Evolutionary conservation across 1,140 invertebrate species (phyloP).

Genomic region (Bombus haemorrhoidalis): DNA sequence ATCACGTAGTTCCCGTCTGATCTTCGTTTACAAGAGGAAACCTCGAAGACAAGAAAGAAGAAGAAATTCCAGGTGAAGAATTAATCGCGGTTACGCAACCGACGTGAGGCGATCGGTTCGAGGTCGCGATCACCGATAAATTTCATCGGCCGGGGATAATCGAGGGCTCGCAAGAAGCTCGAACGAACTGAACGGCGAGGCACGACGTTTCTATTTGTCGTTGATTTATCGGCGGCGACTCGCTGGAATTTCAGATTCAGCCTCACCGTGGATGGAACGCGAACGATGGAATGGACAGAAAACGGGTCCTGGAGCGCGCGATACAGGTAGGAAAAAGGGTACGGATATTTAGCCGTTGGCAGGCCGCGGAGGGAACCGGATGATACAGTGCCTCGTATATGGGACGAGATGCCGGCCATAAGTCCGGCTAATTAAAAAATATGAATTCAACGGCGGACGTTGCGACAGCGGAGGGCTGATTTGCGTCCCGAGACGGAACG

Average conservation of each 20-base stretch:
- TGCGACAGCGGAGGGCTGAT: conserved; percentile 47
- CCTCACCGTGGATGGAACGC: conserved; percentile 6
- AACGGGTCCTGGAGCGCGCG: conserved; percentile 3
- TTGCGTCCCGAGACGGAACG: conserved; percentile 34
- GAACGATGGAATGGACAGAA: background rate
- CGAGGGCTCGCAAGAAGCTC: conserved; percentile 25
- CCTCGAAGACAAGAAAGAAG: background rate
- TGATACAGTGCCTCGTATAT: conserved; percentile 53
- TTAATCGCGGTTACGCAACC: conserved; percentile 37
- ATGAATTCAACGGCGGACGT: conserved; percentile 42
- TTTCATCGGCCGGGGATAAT: conserved; percentile 57
- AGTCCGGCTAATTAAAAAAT: conserved; percentile 69
- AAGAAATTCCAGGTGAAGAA: background rate
- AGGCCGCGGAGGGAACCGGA: background rate
- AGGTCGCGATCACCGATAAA: conserved; percentile 55
- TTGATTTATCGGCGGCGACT: conserved; percentile 62
- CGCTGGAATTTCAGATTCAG: conserved; percentile 63
- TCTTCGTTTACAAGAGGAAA: background rate
- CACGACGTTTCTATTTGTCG: conserved; percentile 64
- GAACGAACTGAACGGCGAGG: conserved; percentile 17
- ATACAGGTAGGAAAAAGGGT: conserved; percentile 40
- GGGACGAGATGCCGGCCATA: conserved; percentile 38
- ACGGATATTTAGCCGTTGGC: conserved; percentile 27
- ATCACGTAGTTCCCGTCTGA: background rate
- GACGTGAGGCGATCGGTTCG: conserved; percentile 20